Evolutionary conservation across 2,113 vertebrate genomes (phyloP).

Genomic region (Brachyistius frenatus): DNA sequence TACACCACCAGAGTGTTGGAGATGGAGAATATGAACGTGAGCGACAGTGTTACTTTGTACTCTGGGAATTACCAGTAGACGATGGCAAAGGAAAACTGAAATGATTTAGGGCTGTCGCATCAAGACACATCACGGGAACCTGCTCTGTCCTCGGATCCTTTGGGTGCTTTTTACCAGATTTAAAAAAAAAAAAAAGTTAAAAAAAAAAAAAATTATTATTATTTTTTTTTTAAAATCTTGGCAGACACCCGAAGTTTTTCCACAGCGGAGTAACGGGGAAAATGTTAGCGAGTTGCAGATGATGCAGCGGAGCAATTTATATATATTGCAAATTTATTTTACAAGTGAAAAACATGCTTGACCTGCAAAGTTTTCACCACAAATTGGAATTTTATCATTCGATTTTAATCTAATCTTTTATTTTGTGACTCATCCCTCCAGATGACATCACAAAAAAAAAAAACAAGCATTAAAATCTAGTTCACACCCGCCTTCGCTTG

Average conservation of each 20-base stretch:
- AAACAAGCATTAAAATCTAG: not conserved
- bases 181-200: too few relatives aligned
- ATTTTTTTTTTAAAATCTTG: not conserved
- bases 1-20: constrained; percentile 94
- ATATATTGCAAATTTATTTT: not conserved
- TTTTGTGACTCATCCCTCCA: too few relatives aligned
- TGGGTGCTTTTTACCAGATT: too few relatives aligned
- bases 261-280: not conserved
- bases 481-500: not conserved
- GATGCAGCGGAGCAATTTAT: constrained; percentile 1
- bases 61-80: constrained; percentile 14
- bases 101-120: not conserved
- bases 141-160: not conserved
- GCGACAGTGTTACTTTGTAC: constrained; percentile 48
- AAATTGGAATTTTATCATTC: too few relatives aligned
- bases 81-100: constrained; percentile 17
- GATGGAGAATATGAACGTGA: constrained; percentile 91
- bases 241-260: not conserved
- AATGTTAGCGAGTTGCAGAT: too few relatives aligned
- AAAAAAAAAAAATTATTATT: too few relatives aligned
- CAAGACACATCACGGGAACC: not conserved
- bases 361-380: too few relatives aligned
- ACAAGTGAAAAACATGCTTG: too few relatives aligned
- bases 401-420: too few relatives aligned
- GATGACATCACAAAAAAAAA: not conserved